Evolutionary conservation across 1,140 invertebrate species (phyloP).

Genomic region (Calephelis nemesis): DNA sequence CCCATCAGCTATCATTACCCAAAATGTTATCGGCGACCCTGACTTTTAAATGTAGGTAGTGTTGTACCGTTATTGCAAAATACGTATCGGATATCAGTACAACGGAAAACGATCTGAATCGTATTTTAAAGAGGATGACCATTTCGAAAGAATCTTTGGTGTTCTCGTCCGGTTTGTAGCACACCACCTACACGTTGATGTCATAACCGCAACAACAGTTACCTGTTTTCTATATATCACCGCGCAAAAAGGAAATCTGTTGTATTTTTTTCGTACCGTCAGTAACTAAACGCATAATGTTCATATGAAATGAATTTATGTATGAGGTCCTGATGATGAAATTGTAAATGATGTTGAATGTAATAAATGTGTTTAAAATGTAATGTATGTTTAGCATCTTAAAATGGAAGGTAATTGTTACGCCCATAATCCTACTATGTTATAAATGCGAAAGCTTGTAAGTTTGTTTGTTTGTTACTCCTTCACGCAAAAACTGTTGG

Average conservation of each 20-base stretch:
- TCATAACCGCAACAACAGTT: conserved; percentile 55
- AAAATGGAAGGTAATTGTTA: too few species aligned
- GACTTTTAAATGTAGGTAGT: conserved; percentile 50
- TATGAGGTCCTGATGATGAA: too few species aligned
- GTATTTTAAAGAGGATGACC: conserved; percentile 67
- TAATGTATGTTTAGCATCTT: too few species aligned
- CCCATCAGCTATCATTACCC: conserved; percentile 49
- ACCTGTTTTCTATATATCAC: conserved; percentile 22
- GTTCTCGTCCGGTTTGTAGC: conserved; percentile 52
- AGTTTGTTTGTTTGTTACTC: too few species aligned
- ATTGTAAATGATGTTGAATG: too few species aligned
- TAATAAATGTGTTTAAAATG: too few species aligned
- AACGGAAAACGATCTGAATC: conserved; percentile 61
- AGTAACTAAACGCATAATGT: too few species aligned
- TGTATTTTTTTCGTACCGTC: too few species aligned
- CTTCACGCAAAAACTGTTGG: too few species aligned
- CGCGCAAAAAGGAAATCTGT: background rate
- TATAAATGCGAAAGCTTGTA: too few species aligned
- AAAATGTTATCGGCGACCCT: conserved; percentile 45
- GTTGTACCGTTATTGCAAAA: conserved; percentile 56
- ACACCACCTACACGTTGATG: conserved; percentile 65
- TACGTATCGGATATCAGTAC: conserved; percentile 55
- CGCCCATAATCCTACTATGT: too few species aligned
- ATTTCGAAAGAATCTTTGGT: conserved; percentile 59
- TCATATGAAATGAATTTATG: too few species aligned